Evolutionary conservation across 2,888 invertebrate genomes (phyloP), one percentile per base, ranked within the genome.

Genomic region (Cosmia trapezina): DNA sequence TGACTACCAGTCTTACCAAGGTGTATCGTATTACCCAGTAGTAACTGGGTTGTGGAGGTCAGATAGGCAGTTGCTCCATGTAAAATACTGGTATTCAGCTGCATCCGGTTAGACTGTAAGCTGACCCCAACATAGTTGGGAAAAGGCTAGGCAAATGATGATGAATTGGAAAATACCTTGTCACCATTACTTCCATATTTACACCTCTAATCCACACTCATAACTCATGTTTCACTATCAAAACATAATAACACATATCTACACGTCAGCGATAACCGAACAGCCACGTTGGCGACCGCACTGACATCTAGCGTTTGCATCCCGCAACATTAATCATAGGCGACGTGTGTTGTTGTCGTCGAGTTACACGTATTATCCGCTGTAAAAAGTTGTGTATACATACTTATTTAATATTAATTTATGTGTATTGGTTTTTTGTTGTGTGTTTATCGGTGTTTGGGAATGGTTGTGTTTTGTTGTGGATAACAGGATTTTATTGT

Each of bases 321-420:
- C 72, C 74, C 72, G 66, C 67, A 70, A 68, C 77, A 85, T 85
- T 81, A 84, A 85, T 84, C 84, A 84, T 69, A 22, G 51, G 81
- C 75, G 73, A 79, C 84, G 81, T 74, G 57, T 84, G 84, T 70
- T 74, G 51, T 60, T 77, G 79, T 85, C 84, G 64, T 61, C 80
- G 63, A 68, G 73, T 74, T 76, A 85, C 77, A 83, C 72, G 79
- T 84, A 76, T 83, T 85, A 81, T 79, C 77, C 75, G 73, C 22
- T 70, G 60, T 67, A 84, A 84, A 84, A 85, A 84, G 72, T 84
- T 69, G 51, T 70, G 70, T 78, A 77, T 57, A n/a, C n/a, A 79
- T 81, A 57, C 47, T 56, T 67, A 80, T 56, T 69, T 56, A 43
- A 57, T 81, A 53, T 71, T 74, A 64, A 73, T 73, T 71, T 74